Percentiles rank a stretch among this genome's conserved stretches.
Conservation (phyloP, 2,888 invertebrate species). For the Thyatira batis region DNA sequence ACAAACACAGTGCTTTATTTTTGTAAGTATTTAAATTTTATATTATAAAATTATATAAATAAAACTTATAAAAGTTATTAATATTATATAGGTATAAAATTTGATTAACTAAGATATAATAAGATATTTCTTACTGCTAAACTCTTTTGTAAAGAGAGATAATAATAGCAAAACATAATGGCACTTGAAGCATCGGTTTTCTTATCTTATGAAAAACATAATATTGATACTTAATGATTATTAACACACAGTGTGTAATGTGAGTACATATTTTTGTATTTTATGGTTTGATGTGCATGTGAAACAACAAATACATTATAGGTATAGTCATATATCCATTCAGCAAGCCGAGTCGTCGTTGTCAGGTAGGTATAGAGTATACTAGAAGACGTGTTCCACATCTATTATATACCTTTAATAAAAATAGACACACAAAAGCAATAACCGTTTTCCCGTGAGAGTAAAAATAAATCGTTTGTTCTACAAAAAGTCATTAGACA, state of each 20-base stretch:
- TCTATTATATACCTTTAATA: background rate
- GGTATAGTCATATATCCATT: slow-evolving; percentile 50
- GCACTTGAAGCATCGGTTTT: slow-evolving; percentile 74
- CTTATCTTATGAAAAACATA: slow-evolving; percentile 43
- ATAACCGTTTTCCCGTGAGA: slow-evolving; percentile 6
- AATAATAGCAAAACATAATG: slow-evolving; percentile 54
- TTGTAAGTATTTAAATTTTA: slow-evolving; percentile 29
- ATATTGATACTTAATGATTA: slow-evolving; percentile 23
- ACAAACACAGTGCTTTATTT: slow-evolving; percentile 70
- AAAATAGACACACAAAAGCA: slow-evolving; percentile 3
- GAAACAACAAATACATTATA: slow-evolving; percentile 38
- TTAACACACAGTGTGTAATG: slow-evolving; percentile 48
- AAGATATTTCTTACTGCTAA: slow-evolving; percentile 39
- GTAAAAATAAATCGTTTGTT: slow-evolving; percentile 2
- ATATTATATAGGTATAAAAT: slow-evolving; percentile 33
- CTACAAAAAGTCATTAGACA: background rate
- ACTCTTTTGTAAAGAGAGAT: slow-evolving; percentile 34
- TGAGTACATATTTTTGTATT: slow-evolving; percentile 53
- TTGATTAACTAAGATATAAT: slow-evolving; percentile 29
- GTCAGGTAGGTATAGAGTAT: slow-evolving; percentile 17
- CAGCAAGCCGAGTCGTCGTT: slow-evolving; percentile 62
- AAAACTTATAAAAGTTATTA: slow-evolving; percentile 24
- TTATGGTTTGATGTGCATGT: slow-evolving; percentile 62
- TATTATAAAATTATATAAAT: slow-evolving; percentile 29
- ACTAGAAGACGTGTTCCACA: background rate